A percentile compares a stretch with the other conserved stretches of the same genome.
These are phyloP conservation scores for Sander lucioperca DNA, from an alignment of 2,113 vertebrate genomes.

Conservation along the genomic window DNA sequence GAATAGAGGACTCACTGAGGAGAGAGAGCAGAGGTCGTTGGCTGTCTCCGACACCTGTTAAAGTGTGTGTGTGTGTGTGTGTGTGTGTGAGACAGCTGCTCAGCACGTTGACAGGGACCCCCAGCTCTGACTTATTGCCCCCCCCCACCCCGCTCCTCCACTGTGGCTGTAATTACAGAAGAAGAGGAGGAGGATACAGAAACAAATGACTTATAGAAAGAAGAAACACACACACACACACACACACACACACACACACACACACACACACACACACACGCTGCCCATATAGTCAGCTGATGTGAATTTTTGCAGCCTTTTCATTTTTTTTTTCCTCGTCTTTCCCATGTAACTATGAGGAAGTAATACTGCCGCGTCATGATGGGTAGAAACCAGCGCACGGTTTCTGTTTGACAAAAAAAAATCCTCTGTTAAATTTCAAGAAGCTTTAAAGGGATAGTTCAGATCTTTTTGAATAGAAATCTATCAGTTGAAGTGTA, in stretches of 20 bases:
- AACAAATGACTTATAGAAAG: not conserved
- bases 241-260: slow-evolving; percentile 17
- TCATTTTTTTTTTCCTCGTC: slow-evolving; percentile 19
- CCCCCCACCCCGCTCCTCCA: not conserved
- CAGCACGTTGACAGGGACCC: slow-evolving; percentile 35
- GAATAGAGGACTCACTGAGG: slow-evolving; percentile 71
- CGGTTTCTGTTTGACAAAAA: not conserved
- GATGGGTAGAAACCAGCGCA: not conserved
- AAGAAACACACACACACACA: slow-evolving; percentile 2
- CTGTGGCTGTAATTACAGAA: slow-evolving; percentile 64
- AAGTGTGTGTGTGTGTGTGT: slow-evolving; percentile 28
- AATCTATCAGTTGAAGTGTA: too few species aligned
- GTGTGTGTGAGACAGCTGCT: slow-evolving; percentile 67
- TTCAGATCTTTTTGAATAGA: too few species aligned
- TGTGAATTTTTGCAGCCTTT: slow-evolving; percentile 33
- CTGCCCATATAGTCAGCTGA: slow-evolving; percentile 52
- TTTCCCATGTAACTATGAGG: slow-evolving; percentile 36
- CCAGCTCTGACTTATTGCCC: slow-evolving; percentile 27
- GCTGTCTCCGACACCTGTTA: slow-evolving; percentile 76
- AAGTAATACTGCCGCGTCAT: slow-evolving; percentile 51
- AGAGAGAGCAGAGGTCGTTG: slow-evolving; percentile 62
- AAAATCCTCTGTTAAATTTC: too few species aligned
- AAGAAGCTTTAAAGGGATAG: not conserved
- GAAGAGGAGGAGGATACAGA: slow-evolving; percentile 23
- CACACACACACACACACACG: not conserved